A percentile compares a stretch with the other conserved stretches of the same genome.
These are phyloP conservation scores for Elymnias hypermnestra DNA, from an alignment of 1,140 invertebrate genomes.

Conservation along the genomic window DNA sequence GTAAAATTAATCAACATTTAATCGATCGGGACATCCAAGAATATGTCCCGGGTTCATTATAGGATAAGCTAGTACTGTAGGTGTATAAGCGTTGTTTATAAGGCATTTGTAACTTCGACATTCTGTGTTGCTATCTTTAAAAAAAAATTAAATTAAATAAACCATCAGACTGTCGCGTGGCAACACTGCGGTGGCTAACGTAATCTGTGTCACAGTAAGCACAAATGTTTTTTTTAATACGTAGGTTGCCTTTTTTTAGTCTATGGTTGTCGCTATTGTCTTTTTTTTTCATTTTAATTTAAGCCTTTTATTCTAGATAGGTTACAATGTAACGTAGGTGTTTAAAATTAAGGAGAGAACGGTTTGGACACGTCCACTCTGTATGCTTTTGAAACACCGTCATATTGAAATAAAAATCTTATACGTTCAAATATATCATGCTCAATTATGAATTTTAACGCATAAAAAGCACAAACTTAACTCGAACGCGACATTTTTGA, in stretches of 20 bases:
- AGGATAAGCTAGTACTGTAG: conserved; percentile 58
- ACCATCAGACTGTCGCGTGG: not conserved
- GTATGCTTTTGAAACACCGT: too few species aligned
- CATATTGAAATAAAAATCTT: too few species aligned
- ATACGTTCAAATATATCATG: too few species aligned
- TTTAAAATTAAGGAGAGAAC: conserved; percentile 43
- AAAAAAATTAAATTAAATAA: conserved; percentile 14
- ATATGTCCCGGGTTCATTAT: conserved; percentile 44
- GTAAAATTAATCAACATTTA: conserved; percentile 6
- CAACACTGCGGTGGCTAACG: conserved; percentile 3
- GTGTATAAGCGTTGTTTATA: conserved; percentile 51
- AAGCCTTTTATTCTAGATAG: conserved; percentile 65
- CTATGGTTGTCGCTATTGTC: conserved; percentile 50
- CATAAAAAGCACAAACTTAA: not conserved
- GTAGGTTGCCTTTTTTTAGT: conserved; percentile 36
- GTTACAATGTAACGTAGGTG: conserved; percentile 64
- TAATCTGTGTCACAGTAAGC: conserved; percentile 45
- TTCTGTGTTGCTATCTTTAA: conserved; percentile 57
- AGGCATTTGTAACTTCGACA: conserved; percentile 65
- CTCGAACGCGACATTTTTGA: not conserved
- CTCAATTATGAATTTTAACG: too few species aligned
- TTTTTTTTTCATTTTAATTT: conserved; percentile 35
- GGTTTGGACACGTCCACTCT: conserved; percentile 1
- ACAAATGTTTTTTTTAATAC: conserved; percentile 34
- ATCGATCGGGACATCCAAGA: conserved; percentile 15